Percentiles rank a stretch among this genome's conserved stretches.
Conservation (phyloP, 2,113 vertebrate genomes). For the Strix uralensis region DNA sequence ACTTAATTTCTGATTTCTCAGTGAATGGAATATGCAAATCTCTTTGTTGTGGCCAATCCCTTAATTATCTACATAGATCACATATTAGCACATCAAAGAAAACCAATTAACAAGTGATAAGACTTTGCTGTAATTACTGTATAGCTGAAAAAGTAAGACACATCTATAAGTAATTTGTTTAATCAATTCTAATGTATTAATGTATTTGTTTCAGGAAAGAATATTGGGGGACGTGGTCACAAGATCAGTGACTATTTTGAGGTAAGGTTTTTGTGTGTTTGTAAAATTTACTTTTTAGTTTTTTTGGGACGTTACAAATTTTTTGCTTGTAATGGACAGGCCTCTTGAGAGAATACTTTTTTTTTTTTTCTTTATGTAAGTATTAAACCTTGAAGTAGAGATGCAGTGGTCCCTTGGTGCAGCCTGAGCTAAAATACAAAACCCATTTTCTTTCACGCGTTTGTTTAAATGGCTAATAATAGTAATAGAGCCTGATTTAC, state of each 20-base stretch:
- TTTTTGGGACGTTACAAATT: neutral
- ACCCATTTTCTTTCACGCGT: rapidly evolving
- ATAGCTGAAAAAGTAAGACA: neutral
- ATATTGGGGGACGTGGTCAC: constrained; percentile 86
- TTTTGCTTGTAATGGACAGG: neutral
- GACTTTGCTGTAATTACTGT: constrained; percentile 9
- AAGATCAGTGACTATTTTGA: constrained; percentile 99
- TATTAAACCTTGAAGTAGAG: neutral
- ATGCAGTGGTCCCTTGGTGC: neutral
- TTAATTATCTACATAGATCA: neutral
- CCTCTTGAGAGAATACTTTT: neutral
- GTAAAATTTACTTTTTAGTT: neutral
- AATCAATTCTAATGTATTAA: neutral
- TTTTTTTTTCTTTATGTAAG: neutral
- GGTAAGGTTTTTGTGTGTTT: constrained; percentile 76
- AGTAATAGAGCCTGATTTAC: neutral
- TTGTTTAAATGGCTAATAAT: neutral
- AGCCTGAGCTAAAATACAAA: neutral
- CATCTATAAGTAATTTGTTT: neutral
- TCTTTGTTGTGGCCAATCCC: neutral
- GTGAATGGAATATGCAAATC: neutral
- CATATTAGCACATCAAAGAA: neutral
- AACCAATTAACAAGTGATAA: neutral
- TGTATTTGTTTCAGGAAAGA: constrained; percentile 84
- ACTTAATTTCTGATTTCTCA: neutral